A percentile compares a stretch with the other conserved stretches of the same genome.
phyloP scores from a whole-genome alignment of 2,113 vertebrate genomes.

The Melanostigma gelatinosum region DNA sequence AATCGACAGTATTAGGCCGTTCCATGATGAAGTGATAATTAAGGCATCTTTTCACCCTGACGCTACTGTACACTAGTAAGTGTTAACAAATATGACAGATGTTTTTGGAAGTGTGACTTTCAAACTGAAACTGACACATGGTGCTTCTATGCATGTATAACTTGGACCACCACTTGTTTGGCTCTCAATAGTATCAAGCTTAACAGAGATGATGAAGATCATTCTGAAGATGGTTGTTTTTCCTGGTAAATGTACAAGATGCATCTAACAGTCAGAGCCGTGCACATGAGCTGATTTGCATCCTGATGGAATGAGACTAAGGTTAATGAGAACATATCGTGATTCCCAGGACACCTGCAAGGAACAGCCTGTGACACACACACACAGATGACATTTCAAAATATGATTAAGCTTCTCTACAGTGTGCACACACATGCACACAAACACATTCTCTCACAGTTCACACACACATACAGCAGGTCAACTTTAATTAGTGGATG shows the following conservation, averaged over 20 bases:
- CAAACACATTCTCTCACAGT: neutral
- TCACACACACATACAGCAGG: neutral
- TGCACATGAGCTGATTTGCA: conserved; percentile 13
- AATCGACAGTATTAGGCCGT: conserved; percentile 6
- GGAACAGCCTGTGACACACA: conserved; percentile 11
- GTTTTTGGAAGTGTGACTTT: neutral
- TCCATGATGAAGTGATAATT: conserved; percentile 45
- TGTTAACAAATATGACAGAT: conserved; percentile 43
- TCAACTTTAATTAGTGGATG: neutral
- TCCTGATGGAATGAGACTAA: neutral
- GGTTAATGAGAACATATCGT: conserved; percentile 33
- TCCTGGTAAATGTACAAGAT: neutral
- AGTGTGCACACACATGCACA: neutral
- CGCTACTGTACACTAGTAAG: conserved; percentile 9
- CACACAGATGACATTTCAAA: neutral
- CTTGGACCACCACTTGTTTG: neutral
- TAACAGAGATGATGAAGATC: neutral
- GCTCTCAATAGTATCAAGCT: neutral
- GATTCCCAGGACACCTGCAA: conserved; percentile 33
- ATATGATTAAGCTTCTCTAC: neutral
- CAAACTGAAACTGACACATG: neutral
- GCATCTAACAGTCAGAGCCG: neutral
- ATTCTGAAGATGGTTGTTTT: neutral
- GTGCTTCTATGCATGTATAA: neutral
- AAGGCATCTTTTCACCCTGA: conserved; percentile 32